These are phyloP conservation scores for Andrena hattorfiana DNA, from an alignment of 2,888 invertebrate genomes.

Conservation along the genomic window DNA sequence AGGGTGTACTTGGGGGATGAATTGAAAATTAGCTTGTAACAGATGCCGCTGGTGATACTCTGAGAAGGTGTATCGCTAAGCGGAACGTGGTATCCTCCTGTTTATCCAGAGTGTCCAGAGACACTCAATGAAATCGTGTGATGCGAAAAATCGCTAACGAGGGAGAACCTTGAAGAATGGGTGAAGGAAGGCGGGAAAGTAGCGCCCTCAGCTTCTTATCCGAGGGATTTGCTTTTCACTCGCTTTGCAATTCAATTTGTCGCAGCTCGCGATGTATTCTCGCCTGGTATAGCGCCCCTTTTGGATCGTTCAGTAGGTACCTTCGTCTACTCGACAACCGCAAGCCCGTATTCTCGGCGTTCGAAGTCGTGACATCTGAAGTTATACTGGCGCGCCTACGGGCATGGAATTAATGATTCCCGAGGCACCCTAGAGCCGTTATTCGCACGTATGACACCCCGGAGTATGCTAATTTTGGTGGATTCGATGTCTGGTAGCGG, in stretches of 20 bases:
- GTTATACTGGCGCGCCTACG: conserved; percentile 42
- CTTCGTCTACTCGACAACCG: conserved; percentile 7
- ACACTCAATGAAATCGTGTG: too few species aligned
- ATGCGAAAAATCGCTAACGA: too few species aligned
- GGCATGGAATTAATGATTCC: conserved; percentile 68
- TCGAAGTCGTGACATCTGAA: conserved; percentile 41
- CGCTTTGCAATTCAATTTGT: conserved; percentile 78
- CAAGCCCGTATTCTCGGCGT: conserved; percentile 4
- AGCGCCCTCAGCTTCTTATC: conserved; percentile 52
- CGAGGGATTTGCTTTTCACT: conserved; percentile 73
- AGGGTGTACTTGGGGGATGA: too few species aligned
- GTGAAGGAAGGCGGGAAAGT: too few species aligned
- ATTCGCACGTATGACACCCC: conserved; percentile 9
- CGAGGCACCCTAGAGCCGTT: conserved; percentile 27
- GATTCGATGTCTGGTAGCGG: conserved; percentile 51
- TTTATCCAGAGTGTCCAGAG: too few species aligned
- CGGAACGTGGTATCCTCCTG: too few species aligned
- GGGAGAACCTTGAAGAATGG: too few species aligned
- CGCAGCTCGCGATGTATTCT: conserved; percentile 62
- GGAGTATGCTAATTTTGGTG: conserved; percentile 67
- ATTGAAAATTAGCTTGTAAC: too few species aligned
- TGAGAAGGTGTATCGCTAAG: too few species aligned
- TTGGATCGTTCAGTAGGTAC: conserved; percentile 37
- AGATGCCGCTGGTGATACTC: too few species aligned
- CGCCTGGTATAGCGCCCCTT: conserved; percentile 20